A percentile compares a stretch with the other conserved stretches of the same genome.
Conservation (phyloP, 2,797 vertebrate species). For the Aselliscus stoliczkanus region DNA sequence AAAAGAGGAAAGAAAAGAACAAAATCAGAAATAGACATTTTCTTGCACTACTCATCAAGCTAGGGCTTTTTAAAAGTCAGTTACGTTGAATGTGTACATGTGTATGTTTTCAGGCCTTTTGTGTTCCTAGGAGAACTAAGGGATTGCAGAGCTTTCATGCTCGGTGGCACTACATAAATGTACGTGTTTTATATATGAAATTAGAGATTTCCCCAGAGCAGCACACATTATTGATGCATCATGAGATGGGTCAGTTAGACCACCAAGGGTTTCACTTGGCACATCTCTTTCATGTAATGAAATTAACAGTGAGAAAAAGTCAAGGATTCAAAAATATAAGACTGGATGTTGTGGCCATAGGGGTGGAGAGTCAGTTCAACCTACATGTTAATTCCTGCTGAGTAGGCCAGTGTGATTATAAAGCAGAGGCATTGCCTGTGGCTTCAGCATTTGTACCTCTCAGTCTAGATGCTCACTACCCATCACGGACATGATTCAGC, state of each 20-base stretch:
- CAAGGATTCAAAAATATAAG: slow-evolving; percentile 5
- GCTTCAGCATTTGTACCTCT: slow-evolving; percentile 20
- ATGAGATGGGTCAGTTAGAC: background rate
- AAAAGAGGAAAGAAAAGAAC: background rate
- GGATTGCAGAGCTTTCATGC: background rate
- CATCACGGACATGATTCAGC: slow-evolving; percentile 17
- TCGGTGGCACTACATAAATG: background rate
- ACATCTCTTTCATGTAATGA: slow-evolving; percentile 30
- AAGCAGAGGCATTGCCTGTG: slow-evolving; percentile 45
- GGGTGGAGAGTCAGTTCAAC: slow-evolving; percentile 55
- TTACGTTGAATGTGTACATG: background rate
- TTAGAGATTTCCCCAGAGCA: slow-evolving; percentile 12
- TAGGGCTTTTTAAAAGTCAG: background rate
- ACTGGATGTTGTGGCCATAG: slow-evolving; percentile 2
- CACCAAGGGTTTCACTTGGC: background rate
- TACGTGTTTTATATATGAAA: background rate
- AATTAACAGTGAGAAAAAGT: slow-evolving; percentile 42
- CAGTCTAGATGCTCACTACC: background rate
- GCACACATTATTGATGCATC: background rate
- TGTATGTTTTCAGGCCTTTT: background rate
- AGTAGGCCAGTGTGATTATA: slow-evolving; percentile 57
- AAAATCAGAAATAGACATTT: background rate
- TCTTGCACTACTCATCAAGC: background rate
- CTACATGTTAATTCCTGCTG: slow-evolving; percentile 62
- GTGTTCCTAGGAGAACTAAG: background rate